Conservation (phyloP, 2,113 vertebrate species). For the Hystrix brachyura region DNA sequence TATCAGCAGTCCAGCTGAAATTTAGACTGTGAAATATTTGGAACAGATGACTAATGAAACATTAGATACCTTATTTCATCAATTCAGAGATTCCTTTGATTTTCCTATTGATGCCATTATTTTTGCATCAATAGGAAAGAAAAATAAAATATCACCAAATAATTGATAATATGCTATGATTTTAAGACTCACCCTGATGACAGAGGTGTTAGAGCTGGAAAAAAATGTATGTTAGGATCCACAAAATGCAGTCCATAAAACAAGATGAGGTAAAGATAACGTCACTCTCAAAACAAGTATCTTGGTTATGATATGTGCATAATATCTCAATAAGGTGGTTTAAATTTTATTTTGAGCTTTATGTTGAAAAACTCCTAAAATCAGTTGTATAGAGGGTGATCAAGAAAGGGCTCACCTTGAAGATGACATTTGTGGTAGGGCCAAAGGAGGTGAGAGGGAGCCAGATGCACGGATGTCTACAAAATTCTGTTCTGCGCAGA, state of each 20-base stretch:
- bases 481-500: neutral
- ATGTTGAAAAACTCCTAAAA: neutral
- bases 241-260: neutral
- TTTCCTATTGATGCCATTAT: neutral
- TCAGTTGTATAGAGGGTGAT: neutral
- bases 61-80: neutral
- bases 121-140: neutral
- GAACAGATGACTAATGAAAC: neutral
- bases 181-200: neutral
- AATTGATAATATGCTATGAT: neutral
- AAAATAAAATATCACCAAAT: neutral
- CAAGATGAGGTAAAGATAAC: neutral
- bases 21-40: neutral
- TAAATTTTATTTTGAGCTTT: neutral
- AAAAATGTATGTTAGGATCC: neutral
- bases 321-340: neutral
- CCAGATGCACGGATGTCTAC: neutral
- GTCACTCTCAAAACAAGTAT: neutral
- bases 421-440: neutral
- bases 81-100: neutral
- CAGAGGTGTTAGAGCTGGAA: neutral
- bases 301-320: neutral
- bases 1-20: neutral
- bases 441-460: neutral
- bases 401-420: neutral